These are phyloP conservation scores for Florisuga fusca DNA, from an alignment of 2,797 vertebrate genomes.

Conservation along the genomic window DNA sequence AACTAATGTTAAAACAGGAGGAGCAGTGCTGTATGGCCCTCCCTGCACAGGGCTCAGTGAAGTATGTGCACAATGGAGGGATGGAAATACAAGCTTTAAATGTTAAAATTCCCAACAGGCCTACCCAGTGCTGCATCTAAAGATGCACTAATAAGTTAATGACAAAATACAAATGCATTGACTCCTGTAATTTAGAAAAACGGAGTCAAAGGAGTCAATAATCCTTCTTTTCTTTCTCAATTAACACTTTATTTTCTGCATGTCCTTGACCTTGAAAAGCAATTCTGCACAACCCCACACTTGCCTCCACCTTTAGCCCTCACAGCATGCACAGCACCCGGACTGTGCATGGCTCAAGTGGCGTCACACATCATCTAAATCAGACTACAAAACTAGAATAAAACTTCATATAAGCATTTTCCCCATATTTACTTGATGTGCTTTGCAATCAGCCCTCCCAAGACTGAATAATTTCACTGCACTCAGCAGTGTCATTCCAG, in stretches of 20 bases:
- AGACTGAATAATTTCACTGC: neutral
- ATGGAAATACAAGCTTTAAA: neutral
- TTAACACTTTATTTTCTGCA: constrained; percentile 37
- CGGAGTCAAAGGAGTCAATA: constrained; percentile 18
- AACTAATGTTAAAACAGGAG: neutral
- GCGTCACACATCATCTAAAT: neutral
- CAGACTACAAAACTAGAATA: neutral
- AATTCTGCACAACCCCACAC: neutral
- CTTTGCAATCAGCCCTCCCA: neutral
- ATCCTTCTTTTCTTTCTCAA: constrained; percentile 27
- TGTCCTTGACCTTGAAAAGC: constrained; percentile 35
- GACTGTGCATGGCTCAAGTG: neutral
- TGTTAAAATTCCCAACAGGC: neutral
- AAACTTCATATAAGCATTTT: neutral
- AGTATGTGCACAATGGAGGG: neutral
- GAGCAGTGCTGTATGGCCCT: neutral
- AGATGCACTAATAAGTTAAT: constrained; percentile 30
- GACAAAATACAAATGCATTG: constrained; percentile 4
- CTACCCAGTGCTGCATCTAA: neutral
- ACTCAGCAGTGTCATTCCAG: neutral
- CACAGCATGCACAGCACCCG: neutral
- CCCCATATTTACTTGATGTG: neutral
- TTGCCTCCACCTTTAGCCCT: neutral
- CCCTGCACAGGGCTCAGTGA: neutral
- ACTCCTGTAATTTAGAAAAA: constrained; percentile 48